A percentile compares a stretch with the other conserved stretches of the same genome.
Conservation (phyloP, 2,113 vertebrate genomes). For the Probosciger aterrimus region DNA sequence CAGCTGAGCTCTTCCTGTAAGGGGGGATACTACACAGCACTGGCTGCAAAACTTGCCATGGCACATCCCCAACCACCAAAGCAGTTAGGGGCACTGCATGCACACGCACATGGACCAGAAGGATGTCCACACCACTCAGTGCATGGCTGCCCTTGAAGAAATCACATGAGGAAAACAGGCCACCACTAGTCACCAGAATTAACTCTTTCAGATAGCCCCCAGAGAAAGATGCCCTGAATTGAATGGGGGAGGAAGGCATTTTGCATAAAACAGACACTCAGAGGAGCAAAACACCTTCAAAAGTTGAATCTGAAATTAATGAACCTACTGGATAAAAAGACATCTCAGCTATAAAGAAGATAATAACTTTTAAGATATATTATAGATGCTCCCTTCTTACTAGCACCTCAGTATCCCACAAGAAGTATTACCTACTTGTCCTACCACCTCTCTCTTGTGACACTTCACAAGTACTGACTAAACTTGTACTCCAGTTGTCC, state of each 20-base stretch:
- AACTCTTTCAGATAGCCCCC: background rate
- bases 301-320: background rate
- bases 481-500: background rate
- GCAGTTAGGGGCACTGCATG: background rate
- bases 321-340: background rate
- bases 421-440: background rate
- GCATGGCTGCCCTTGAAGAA: background rate
- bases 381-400: background rate
- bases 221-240: background rate
- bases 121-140: background rate
- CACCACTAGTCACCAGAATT: background rate
- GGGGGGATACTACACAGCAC: background rate
- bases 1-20: background rate
- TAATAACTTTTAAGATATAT: background rate
- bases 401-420: background rate
- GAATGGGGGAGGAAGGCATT: background rate
- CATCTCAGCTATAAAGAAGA: background rate
- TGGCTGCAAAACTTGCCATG: accelerated
- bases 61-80: background rate
- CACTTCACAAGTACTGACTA: background rate
- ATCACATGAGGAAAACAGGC: background rate
- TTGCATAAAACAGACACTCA: background rate
- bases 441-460: background rate
- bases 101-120: background rate
- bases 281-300: background rate